Percentiles rank a stretch among this genome's conserved stretches.
phyloP scores from a whole-genome alignment of 2,888 invertebrate genomes.

The Nemotelus nigrinus region DNA sequence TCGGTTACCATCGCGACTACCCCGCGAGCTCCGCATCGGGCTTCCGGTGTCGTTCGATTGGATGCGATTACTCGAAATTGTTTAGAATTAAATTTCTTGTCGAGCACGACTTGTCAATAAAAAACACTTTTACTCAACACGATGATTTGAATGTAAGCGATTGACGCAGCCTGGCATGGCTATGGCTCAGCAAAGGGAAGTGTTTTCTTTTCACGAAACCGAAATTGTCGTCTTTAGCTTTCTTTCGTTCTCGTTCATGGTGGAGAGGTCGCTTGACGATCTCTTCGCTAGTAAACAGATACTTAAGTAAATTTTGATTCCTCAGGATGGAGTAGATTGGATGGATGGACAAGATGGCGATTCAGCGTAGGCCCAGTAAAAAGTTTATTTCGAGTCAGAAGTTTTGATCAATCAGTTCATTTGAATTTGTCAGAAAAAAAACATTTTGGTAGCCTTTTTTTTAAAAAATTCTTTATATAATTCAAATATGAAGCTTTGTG shows the following conservation, averaged over 20 bases:
- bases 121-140: conserved; percentile 48
- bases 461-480: too few relatives aligned
- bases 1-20: neutral
- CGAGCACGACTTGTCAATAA: conserved; percentile 46
- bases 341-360: neutral
- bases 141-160: neutral
- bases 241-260: conserved; percentile 22
- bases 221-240: conserved; percentile 11
- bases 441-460: too few relatives aligned
- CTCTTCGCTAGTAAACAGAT: neutral
- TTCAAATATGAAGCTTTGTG: too few relatives aligned
- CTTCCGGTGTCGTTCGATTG: conserved; percentile 43
- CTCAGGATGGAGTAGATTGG: conserved; percentile 1
- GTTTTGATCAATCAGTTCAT: too few relatives aligned
- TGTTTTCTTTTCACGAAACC: conserved; percentile 31
- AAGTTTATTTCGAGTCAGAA: neutral
- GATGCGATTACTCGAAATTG: conserved; percentile 38
- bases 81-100: conserved; percentile 49
- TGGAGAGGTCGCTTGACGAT: neutral
- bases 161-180: neutral
- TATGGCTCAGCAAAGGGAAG: conserved; percentile 18
- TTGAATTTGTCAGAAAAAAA: too few relatives aligned
- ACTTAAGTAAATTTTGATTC: neutral
- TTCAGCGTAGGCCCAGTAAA: neutral
- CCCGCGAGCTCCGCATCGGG: neutral